These are phyloP conservation scores for Octodon degus DNA, from an alignment of 2,113 vertebrate species.

Conservation along the genomic window DNA sequence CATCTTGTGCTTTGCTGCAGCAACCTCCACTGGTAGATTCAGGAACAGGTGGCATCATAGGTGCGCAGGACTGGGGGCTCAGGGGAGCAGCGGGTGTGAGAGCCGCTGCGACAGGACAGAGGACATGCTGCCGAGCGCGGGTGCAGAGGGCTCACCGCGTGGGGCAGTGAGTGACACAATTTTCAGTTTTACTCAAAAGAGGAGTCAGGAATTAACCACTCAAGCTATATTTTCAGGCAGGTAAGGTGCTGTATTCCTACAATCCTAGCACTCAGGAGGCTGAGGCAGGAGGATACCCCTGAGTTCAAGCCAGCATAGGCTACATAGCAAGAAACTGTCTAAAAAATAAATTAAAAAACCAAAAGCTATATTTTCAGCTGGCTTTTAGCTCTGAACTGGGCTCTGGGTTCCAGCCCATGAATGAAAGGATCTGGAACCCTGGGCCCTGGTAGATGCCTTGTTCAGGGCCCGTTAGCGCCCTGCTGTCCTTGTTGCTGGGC, in stretches of 20 bases:
- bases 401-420: neutral
- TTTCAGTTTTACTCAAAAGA: neutral
- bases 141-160: neutral
- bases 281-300: neutral
- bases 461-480: neutral
- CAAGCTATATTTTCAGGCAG: neutral
- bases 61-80: neutral
- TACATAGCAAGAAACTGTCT: neutral
- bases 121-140: rapidly evolving
- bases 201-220: neutral
- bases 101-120: neutral
- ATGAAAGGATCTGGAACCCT: neutral
- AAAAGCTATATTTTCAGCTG: neutral
- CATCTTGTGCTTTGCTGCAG: neutral
- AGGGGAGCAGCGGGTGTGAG: neutral
- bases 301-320: neutral
- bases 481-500: neutral
- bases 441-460: neutral
- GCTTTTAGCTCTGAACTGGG: neutral
- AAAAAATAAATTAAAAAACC: neutral
- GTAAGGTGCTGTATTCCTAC: neutral
- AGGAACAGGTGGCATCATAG: neutral
- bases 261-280: neutral
- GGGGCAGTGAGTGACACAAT: too few relatives aligned
- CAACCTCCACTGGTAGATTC: neutral